A percentile compares a stretch with the other conserved stretches of the same genome.
Conservation (phyloP, 2,113 vertebrate species). For the Pachyramphus minor region DNA sequence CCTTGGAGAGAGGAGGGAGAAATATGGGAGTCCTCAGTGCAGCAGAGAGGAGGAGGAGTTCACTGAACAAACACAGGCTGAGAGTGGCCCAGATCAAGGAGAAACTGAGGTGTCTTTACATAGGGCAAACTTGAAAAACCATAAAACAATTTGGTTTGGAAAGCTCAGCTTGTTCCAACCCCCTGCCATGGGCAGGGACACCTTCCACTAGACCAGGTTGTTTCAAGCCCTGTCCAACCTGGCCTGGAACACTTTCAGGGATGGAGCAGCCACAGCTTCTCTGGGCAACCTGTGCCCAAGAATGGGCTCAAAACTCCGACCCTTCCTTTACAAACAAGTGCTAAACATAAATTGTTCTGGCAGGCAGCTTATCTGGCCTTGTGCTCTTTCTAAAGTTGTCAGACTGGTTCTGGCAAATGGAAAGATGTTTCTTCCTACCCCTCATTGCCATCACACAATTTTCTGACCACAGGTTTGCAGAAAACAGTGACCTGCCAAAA, state of each 20-base stretch:
- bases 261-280: background rate
- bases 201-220: background rate
- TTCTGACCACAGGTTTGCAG: background rate
- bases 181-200: background rate
- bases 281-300: background rate
- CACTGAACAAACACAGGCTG: background rate
- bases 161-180: background rate
- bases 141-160: background rate
- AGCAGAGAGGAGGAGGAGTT: background rate
- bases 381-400: background rate
- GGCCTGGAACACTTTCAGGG: background rate
- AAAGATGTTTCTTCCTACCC: background rate
- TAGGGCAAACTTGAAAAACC: background rate
- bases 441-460: accelerated
- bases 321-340: background rate
- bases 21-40: accelerated
- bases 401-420: background rate
- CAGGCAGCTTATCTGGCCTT: background rate
- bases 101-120: accelerated
- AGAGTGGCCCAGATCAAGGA: background rate
- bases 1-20: background rate
- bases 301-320: background rate
- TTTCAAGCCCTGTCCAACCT: background rate
- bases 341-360: background rate
- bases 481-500: background rate